phyloP scores from a whole-genome alignment of 2,797 vertebrate genomes.

The Urosaurus nigricauda region DNA sequence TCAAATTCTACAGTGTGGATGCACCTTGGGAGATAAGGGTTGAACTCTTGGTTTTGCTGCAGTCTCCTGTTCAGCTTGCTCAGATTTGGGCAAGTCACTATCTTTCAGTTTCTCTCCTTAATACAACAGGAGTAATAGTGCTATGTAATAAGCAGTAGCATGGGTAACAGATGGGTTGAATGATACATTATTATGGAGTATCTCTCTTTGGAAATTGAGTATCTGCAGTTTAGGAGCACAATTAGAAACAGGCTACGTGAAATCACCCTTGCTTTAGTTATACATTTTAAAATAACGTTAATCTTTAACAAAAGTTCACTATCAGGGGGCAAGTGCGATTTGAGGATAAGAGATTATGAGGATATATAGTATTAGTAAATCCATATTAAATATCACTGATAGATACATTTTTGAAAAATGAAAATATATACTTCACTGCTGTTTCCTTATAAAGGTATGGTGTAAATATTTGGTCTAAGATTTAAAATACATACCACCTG shows the following conservation, averaged over 20 bases:
- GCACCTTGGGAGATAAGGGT: neutral
- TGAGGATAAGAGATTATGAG: neutral
- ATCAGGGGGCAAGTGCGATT: neutral
- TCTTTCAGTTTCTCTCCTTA: neutral
- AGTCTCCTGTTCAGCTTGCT: neutral
- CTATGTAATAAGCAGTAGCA: neutral
- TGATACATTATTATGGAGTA: neutral
- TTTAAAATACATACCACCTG: constrained; percentile 5
- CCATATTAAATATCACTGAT: neutral
- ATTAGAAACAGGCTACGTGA: neutral
- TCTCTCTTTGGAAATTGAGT: neutral
- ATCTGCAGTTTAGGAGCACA: neutral
- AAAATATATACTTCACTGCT: neutral
- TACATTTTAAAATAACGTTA: neutral
- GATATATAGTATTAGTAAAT: neutral
- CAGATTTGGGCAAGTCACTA: neutral
- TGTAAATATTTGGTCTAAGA: neutral
- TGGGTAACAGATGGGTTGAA: constrained; percentile 4
- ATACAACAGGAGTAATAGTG: neutral
- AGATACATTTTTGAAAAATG: neutral
- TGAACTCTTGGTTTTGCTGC: neutral
- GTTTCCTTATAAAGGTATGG: neutral
- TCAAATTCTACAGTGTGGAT: no score
- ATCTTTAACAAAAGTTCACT: neutral
- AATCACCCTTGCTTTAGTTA: neutral